A percentile compares a stretch with the other conserved stretches of the same genome.
Evolutionary conservation across 1,140 invertebrate species (phyloP).

Genomic region (Chrysoperla carnea): DNA sequence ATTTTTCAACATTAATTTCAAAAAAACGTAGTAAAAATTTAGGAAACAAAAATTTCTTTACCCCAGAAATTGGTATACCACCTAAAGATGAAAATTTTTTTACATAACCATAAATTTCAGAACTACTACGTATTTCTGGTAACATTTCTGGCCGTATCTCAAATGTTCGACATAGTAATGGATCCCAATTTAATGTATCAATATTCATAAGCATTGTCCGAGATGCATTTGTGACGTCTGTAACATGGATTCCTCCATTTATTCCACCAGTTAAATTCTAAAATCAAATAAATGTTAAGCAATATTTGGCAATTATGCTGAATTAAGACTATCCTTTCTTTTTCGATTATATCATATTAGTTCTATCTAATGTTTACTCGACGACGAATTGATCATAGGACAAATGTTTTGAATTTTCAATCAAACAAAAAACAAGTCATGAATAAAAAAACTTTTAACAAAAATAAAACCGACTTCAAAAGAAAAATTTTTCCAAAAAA

Average conservation of each 20-base stretch:
- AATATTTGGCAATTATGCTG: not conserved
- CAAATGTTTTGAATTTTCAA: no score
- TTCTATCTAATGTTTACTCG: no score
- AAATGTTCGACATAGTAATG: slow-evolving; percentile 41
- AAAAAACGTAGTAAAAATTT: slow-evolving; percentile 2
- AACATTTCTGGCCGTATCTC: slow-evolving; percentile 59
- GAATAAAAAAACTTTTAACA: no score
- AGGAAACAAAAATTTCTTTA: slow-evolving; percentile 21
- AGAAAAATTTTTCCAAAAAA: no score
- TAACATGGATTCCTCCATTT: slow-evolving; percentile 72
- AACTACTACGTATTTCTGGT: slow-evolving; percentile 70
- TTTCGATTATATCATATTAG: no score
- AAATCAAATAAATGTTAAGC: slow-evolving; percentile 9
- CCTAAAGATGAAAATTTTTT: slow-evolving; percentile 42
- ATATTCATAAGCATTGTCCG: slow-evolving; percentile 94
- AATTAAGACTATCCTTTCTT: no score
- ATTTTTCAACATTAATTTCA: not conserved
- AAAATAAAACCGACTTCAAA: no score
- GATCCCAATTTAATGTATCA: slow-evolving; percentile 80
- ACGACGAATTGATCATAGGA: no score
- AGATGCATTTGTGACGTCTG: slow-evolving; percentile 95
- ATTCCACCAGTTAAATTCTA: slow-evolving; percentile 76
- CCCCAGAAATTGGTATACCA: slow-evolving; percentile 75
- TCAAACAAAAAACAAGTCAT: no score
- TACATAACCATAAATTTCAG: slow-evolving; percentile 74